Base-by-base conservation (phyloP, 2,797 vertebrate genomes). In the Tokudaia tokunoshimensis region DNA sequence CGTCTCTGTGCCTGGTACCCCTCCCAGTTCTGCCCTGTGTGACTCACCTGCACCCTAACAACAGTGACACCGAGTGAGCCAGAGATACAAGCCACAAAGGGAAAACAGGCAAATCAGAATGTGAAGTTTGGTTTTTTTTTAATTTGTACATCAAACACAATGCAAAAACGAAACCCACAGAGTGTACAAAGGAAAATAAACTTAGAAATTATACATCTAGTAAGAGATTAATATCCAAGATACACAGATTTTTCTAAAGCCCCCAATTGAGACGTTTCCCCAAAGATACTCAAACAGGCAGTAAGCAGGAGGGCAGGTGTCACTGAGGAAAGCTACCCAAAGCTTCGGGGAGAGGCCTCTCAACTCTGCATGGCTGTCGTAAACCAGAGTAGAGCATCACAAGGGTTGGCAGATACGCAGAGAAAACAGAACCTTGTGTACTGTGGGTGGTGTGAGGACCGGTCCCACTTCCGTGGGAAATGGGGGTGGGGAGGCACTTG, bases 241-340 rank as follows among this genome's bases (percentile, higher is more conserved):
- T 1, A 8, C 22, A 17, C 8, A 41, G n/a, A n/a, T 37, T 78
- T 78, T 74, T 50, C 50, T 80, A 26, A 75, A 41, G 29, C 19
- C 17, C 3, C 70, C n/a, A 37, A 31, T 9, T 12, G 13, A n/a
- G 29, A 65, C 15, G 2, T 84, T 47, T 47, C 47, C 52, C 47
- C 59, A 70, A 74, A 65, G 84, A 55, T 37, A 70, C 20, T 37
- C 34, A 34, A 65, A 37, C 65, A 55, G 63, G 34, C 61, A 85
- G 26, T 11, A 2, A 47, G 41, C 82, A 20, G 82, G 83, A 65
- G 19, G 20, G 17, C 80, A 61, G 57, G 22, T 22, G 24, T 17
- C 37, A 4, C 10, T 0, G 0, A 34, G 41, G 41, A 61, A 14
- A 72, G 31, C 9, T 0, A 34, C 8, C 29, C 17, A 1, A 24